Percentiles rank a stretch among this genome's conserved stretches.
phyloP scores from a whole-genome alignment of 2,113 vertebrate genomes.

The Mugil cephalus region DNA sequence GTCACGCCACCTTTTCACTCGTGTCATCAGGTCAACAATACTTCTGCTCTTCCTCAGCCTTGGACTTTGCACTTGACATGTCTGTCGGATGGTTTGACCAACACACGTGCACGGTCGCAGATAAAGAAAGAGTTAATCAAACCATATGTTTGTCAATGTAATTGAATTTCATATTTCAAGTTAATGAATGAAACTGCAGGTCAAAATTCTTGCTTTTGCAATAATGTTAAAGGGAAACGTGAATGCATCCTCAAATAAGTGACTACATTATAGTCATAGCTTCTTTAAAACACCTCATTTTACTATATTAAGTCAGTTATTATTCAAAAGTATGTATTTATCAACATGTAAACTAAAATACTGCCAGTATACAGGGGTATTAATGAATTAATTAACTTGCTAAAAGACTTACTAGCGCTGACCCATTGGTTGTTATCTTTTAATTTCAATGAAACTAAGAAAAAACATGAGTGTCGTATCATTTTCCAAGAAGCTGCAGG shows the following conservation, averaged over 20 bases:
- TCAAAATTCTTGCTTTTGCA: too few relatives aligned
- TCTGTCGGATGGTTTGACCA: conserved; percentile 1
- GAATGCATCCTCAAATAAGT: too few relatives aligned
- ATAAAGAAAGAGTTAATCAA: background rate
- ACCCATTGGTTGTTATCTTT: background rate
- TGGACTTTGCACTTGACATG: conserved; percentile 58
- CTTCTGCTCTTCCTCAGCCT: conserved; percentile 48
- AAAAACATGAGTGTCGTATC: background rate
- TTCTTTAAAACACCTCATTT: too few relatives aligned
- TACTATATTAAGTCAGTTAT: background rate
- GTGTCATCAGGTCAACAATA: conserved; percentile 31
- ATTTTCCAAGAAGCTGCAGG: conserved; percentile 20
- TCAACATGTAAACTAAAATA: too few relatives aligned
- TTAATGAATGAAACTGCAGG: too few relatives aligned
- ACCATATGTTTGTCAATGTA: too few relatives aligned
- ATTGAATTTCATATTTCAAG: too few relatives aligned
- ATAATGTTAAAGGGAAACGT: too few relatives aligned
- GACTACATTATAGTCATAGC: too few relatives aligned
- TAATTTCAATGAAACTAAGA: background rate
- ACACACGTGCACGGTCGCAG: background rate
- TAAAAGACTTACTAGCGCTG: background rate
- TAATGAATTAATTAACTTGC: too few relatives aligned
- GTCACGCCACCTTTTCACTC: conserved; percentile 17
- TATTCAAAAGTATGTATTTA: background rate
- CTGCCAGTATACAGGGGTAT: too few relatives aligned